Conservation (phyloP, 1,140 invertebrate species). For the Heliconius nattereri region DNA sequence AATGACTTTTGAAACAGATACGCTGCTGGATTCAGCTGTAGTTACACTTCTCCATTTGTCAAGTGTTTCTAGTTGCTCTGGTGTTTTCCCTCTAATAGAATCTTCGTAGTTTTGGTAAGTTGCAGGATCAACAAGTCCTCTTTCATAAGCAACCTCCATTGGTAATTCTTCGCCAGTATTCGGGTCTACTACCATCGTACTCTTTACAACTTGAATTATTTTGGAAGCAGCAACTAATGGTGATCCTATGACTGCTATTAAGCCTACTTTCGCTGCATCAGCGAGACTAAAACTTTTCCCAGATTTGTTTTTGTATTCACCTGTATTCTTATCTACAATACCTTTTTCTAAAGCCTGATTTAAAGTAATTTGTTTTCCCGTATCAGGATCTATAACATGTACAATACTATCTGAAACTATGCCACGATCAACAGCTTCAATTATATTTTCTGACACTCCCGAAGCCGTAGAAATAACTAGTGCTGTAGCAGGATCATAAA, state of each 20-base stretch:
- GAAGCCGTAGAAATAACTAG: constrained; percentile 87
- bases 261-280: constrained; percentile 88
- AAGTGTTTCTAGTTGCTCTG: constrained; percentile 50
- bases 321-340: constrained; percentile 88
- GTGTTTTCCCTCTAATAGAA: constrained; percentile 62
- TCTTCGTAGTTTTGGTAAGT: constrained; percentile 82
- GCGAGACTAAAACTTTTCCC: constrained; percentile 86
- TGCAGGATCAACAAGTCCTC: constrained; percentile 87
- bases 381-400: constrained; percentile 88
- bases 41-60: constrained; percentile 12
- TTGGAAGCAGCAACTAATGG: constrained; percentile 86
- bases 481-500: constrained; percentile 88
- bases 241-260: constrained; percentile 86
- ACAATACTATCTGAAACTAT: constrained; percentile 86
- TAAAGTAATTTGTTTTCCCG: constrained; percentile 86
- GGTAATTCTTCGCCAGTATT: constrained; percentile 88
- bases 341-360: constrained; percentile 89
- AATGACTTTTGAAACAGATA: constrained; percentile 46
- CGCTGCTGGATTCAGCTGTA: constrained; percentile 39
- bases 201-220: constrained; percentile 79
- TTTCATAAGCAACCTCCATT: constrained; percentile 89
- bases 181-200: constrained; percentile 88
- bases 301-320: constrained; percentile 85
- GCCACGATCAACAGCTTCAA: constrained; percentile 86
- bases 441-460: constrained; percentile 86